Base-by-base conservation (phyloP, 2,888 invertebrate genomes). In the Holacanthella duospinosa region DNA sequence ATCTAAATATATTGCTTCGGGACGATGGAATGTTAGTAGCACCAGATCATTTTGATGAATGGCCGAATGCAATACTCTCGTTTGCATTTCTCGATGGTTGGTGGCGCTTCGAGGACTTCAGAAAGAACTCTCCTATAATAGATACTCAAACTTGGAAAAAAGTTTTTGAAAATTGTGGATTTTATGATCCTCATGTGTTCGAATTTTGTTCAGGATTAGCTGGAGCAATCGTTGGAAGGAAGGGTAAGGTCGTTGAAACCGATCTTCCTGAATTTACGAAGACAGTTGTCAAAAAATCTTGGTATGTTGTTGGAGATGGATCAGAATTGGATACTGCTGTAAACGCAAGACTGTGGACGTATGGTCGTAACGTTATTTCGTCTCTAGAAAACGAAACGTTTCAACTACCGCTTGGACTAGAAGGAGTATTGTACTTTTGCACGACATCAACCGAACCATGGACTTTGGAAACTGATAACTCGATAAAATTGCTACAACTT, bases 31-130 rank as follows among this genome's bases (percentile, higher is more conserved):
- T 58, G n/a, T n/a, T 62, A n/a, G 3, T 58, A 1, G 12, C 58
- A 2, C 26, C 26, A 24, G 62, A 62, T 29, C 9, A 43, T 21
- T 48, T 62, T 1, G 28, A 43, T 4, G 21, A 28, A 29, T 28
- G 29, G n/a, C 21, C 3, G 6, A 19, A 29, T 16, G 19, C 29
- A 16, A 26, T 28, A 21, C 25, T 58, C 4, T 56, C 58, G 26
- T 62, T 62, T 29, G 62, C 57, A 3, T 16, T 58, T 6, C 29
- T 62, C 4, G 62, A 62, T 2, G 62, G 59, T 1, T 59, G 28
- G 26, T 59, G 59, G 59, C 27, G 59, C 1, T 59, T 59, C 48
- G 28, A 48, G 6, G 59, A 59, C 44, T 59, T 44, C 48, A 36
- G 36, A 16, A 16, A 36, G 16, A 16, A 36, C 9, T 9, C 9